phyloP scores from a whole-genome alignment of 1,140 invertebrate genomes.

The Formica selysi region DNA sequence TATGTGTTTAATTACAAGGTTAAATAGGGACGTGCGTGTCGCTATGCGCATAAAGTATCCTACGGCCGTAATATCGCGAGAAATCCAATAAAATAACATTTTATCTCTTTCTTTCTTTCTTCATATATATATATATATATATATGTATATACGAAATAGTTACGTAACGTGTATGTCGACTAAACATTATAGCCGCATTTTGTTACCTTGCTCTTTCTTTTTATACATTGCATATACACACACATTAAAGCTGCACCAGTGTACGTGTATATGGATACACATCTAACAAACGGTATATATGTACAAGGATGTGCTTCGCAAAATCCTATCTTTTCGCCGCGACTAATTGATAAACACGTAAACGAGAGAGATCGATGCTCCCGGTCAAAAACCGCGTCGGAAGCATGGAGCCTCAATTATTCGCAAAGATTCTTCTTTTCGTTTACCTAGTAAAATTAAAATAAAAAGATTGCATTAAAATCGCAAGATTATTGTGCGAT shows the following conservation, averaged over 20 bases:
- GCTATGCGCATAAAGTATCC: conserved; percentile 29
- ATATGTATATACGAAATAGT: conserved; percentile 65
- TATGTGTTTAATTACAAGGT: conserved; percentile 60
- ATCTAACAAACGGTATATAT: conserved; percentile 74
- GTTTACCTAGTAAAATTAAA: neutral
- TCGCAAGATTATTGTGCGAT: conserved; percentile 36
- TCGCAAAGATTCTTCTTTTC: neutral
- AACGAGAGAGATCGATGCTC: neutral
- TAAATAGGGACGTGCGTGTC: conserved; percentile 31
- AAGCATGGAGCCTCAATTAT: neutral
- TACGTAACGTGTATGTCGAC: conserved; percentile 50
- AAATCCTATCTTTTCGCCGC: conserved; percentile 1
- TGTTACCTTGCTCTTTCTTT: conserved; percentile 34
- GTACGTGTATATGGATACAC: conserved; percentile 68
- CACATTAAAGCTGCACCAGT: neutral
- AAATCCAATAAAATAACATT: conserved; percentile 45
- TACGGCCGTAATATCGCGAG: conserved; percentile 62
- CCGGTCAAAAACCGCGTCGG: neutral
- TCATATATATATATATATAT: conserved; percentile 39
- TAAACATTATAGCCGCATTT: conserved; percentile 69
- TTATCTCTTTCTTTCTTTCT: neutral
- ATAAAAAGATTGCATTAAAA: neutral
- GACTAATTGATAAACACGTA: conserved; percentile 22
- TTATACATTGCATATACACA: conserved; percentile 74
- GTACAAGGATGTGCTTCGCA: conserved; percentile 66